These are phyloP conservation scores for Apamea monoglypha DNA, from an alignment of 2,888 invertebrate genomes.

Conservation along the genomic window DNA sequence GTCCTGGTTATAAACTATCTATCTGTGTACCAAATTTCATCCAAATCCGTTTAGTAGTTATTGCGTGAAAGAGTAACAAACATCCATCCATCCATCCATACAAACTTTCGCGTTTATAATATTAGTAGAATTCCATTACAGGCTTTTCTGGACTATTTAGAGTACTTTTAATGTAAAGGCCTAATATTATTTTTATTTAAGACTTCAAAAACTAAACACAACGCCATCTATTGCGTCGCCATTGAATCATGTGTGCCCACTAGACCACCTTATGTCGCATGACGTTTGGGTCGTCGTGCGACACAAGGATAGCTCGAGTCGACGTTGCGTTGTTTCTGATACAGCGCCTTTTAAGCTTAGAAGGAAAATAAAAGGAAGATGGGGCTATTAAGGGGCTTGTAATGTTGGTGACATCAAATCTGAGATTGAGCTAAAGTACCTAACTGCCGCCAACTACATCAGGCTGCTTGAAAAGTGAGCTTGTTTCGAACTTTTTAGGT, in stretches of 20 bases:
- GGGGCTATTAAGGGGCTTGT: neutral
- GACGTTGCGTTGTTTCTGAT: neutral
- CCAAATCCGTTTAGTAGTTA: too few species aligned
- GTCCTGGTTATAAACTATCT: too few species aligned
- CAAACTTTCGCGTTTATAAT: too few species aligned
- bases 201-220: neutral
- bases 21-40: too few species aligned
- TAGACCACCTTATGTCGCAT: too few species aligned
- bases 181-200: neutral
- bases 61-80: too few species aligned
- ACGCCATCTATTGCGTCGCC: conserved; percentile 32
- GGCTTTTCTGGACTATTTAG: neutral
- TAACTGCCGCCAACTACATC: neutral
- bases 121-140: neutral
- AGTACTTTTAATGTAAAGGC: neutral
- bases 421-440: neutral
- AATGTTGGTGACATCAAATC: neutral
- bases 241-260: conserved; percentile 10
- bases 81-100: too few species aligned
- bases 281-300: too few species aligned
- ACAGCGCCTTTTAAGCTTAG: neutral
- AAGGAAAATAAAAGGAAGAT: neutral
- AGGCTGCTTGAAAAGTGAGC: neutral
- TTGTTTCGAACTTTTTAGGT: neutral
- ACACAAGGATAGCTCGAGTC: too few species aligned